A percentile compares a stretch with the other conserved stretches of the same genome.
Conservation (phyloP, 92 coral and sea anemone genomes). For the Epizoanthus stellaris region DNA sequence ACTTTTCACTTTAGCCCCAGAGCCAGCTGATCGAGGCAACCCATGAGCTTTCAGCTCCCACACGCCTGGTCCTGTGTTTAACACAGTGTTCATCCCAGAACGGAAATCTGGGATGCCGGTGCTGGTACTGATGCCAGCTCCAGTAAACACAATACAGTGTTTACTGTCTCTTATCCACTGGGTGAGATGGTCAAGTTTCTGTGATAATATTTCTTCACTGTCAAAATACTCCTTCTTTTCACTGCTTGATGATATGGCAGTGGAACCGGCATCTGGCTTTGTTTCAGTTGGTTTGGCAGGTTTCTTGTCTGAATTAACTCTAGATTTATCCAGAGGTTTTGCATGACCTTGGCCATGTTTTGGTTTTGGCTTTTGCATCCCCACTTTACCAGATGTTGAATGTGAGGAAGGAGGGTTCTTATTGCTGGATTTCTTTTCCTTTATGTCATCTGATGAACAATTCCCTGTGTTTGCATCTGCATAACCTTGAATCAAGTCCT, state of each 20-base stretch:
- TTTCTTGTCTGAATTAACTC: slow-evolving; percentile 12
- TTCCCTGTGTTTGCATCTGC: background rate
- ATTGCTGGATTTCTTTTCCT: background rate
- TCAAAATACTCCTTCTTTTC: slow-evolving; percentile 85
- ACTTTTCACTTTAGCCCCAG: slow-evolving; percentile 40
- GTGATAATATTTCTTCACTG: slow-evolving; percentile 53
- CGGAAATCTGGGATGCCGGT: slow-evolving; percentile 82
- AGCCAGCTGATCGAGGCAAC: slow-evolving; percentile 32
- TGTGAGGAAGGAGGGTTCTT: background rate
- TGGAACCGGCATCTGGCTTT: slow-evolving; percentile 7
- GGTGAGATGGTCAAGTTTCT: slow-evolving; percentile 57
- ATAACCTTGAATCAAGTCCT: slow-evolving; percentile 19
- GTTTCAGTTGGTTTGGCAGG: slow-evolving; percentile 12
- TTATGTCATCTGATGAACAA: background rate
- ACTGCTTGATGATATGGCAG: slow-evolving; percentile 22
- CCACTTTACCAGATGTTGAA: background rate
- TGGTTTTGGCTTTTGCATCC: background rate
- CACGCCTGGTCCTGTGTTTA: slow-evolving; percentile 76
- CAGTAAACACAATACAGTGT: slow-evolving; percentile 77
- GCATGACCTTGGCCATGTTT: background rate
- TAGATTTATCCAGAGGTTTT: background rate
- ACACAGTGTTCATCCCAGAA: slow-evolving; percentile 79
- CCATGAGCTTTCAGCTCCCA: slow-evolving; percentile 76
- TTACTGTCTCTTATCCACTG: slow-evolving; percentile 72
- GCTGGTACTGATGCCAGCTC: slow-evolving; percentile 86